Percentiles rank a stretch among this genome's conserved stretches.
Evolutionary conservation across 1,140 invertebrate species (phyloP).

Genomic region (Drosophila kurseongensis): DNA sequence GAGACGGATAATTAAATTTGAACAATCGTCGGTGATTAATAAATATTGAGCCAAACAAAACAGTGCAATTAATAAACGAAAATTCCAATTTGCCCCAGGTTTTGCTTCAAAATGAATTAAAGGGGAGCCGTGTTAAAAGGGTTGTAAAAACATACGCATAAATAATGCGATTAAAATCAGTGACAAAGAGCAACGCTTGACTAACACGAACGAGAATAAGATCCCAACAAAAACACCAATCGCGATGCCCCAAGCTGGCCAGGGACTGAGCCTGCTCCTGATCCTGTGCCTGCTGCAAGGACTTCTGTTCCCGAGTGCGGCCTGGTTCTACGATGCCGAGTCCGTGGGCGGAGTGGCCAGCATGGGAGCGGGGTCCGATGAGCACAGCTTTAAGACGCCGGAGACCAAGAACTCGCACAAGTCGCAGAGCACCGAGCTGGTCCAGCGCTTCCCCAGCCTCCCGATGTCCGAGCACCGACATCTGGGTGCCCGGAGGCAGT

Average conservation of each 20-base stretch:
- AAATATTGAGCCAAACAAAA: slow-evolving; percentile 47
- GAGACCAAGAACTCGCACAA: slow-evolving; percentile 69
- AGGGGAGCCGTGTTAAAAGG: slow-evolving; percentile 36
- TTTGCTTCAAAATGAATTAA: slow-evolving; percentile 49
- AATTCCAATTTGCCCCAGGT: slow-evolving; percentile 40
- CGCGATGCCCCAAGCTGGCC: slow-evolving; percentile 41
- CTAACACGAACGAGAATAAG: slow-evolving; percentile 25
- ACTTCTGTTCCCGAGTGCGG: slow-evolving; percentile 27
- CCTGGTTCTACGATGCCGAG: slow-evolving; percentile 65
- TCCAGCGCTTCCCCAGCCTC: slow-evolving; percentile 60
- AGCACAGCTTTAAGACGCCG: slow-evolving; percentile 72
- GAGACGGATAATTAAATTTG: slow-evolving; percentile 38
- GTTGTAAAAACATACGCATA: slow-evolving; percentile 29
- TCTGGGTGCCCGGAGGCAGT: slow-evolving; percentile 39
- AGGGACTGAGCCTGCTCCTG: slow-evolving; percentile 17
- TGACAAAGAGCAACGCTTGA: slow-evolving; percentile 48
- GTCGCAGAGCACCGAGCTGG: slow-evolving; percentile 61
- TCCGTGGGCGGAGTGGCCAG: slow-evolving; percentile 42
- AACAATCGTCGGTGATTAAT: slow-evolving; percentile 47
- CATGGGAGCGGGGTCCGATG: slow-evolving; percentile 43
- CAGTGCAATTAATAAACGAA: slow-evolving; percentile 50
- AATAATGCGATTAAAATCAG: slow-evolving; percentile 49
- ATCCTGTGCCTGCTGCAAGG: slow-evolving; percentile 42
- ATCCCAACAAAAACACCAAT: slow-evolving; percentile 1
- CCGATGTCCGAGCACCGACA: slow-evolving; percentile 16